Evolutionary conservation across 1,140 invertebrate genomes (phyloP).

Genomic region (Panagrolaimus sp.): DNA sequence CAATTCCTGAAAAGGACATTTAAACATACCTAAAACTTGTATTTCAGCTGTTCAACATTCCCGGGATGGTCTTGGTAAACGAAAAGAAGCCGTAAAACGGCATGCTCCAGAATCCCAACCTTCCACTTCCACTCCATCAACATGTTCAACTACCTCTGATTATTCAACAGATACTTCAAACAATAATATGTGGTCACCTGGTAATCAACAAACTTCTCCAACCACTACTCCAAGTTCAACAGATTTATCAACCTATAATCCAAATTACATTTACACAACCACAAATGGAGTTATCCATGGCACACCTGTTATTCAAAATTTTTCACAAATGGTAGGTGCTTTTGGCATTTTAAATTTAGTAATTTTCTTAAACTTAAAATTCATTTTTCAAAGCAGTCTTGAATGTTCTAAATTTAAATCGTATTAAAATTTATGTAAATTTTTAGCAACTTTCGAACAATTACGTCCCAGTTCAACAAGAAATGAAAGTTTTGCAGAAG

Average conservation of each 20-base stretch:
- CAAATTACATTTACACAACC: too few relatives aligned
- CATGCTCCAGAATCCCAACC: not conserved
- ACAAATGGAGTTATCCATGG: too few relatives aligned
- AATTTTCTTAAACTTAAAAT: too few relatives aligned
- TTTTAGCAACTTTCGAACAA: not conserved
- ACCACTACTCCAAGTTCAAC: not conserved
- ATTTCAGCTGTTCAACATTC: constrained; percentile 44
- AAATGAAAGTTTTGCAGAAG: constrained; percentile 29
- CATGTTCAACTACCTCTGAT: constrained; percentile 14
- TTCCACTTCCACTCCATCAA: not conserved
- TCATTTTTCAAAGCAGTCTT: too few relatives aligned
- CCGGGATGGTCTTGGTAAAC: constrained; percentile 44
- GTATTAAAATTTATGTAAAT: too few relatives aligned
- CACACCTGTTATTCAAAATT: too few relatives aligned
- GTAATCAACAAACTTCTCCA: not conserved
- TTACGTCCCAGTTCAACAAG: constrained; percentile 6
- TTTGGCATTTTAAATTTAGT: too few relatives aligned
- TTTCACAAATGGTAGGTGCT: too few relatives aligned
- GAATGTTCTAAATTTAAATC: too few relatives aligned
- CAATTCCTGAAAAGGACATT: too few relatives aligned
- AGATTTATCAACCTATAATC: not conserved
- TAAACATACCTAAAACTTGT: not conserved
- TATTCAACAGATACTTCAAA: not conserved
- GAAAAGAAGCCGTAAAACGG: constrained; percentile 24
- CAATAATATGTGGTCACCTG: constrained; percentile 6